Conservation (phyloP, 2,888 invertebrate genomes). For the Spicauda simplicius region DNA sequence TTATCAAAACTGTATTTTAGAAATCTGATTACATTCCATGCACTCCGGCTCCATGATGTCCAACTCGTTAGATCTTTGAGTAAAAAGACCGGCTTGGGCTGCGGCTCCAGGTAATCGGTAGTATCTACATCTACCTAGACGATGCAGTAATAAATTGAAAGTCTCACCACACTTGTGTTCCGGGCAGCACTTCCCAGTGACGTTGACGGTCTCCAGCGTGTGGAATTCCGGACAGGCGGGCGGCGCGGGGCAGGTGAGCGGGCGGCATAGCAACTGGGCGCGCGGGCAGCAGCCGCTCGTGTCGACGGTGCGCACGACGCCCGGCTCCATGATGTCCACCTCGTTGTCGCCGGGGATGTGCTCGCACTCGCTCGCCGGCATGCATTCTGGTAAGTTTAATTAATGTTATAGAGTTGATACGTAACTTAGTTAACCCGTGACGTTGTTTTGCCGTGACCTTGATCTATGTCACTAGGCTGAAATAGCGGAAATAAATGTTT, state of each 20-base stretch:
- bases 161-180: conserved; percentile 86
- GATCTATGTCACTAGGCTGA: no score
- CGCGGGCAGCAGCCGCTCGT: conserved; percentile 89
- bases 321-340: conserved; percentile 82
- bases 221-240: conserved; percentile 86
- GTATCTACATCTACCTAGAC: not conserved
- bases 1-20: no score
- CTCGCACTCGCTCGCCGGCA: conserved; percentile 89
- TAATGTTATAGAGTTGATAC: no score
- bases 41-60: no score
- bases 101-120: no score
- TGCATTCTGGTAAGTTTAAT: conserved; percentile 89
- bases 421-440: no score
- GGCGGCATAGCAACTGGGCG: conserved; percentile 84
- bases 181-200: conserved; percentile 86
- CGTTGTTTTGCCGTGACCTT: no score
- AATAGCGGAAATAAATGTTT: no score
- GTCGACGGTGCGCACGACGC: conserved; percentile 82
- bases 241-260: conserved; percentile 86
- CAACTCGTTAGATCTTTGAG: no score
- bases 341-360: conserved; percentile 67
- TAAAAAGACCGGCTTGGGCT: no score
- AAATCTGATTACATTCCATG: no score
- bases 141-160: no score
- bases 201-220: conserved; percentile 59